Base-by-base conservation (phyloP, 2,113 vertebrate species). In the Lycaon pictus region DNA sequence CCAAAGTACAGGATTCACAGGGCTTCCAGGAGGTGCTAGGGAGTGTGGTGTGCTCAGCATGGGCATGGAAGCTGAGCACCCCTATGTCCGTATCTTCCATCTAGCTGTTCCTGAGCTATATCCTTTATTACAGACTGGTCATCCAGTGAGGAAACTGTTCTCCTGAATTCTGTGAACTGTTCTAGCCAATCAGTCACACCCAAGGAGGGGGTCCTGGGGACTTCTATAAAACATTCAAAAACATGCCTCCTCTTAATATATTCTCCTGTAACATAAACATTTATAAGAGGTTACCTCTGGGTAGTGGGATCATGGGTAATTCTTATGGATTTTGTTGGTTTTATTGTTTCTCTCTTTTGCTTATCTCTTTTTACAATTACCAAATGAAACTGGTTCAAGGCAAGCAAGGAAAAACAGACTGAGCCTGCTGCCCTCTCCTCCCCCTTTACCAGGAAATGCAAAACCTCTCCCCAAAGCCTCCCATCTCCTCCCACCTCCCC, bases 291-390 rank as follows among this genome's bases (percentile, higher is more conserved):
- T 48, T 91, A 69, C 19, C 74, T 96, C 83, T 65, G 35, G 12
- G 29, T 48, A 11, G 3, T 63, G 56, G 43, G 2, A 69, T 95
- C 37, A 35, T 29, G 69, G 37, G 23, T 88, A 56, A 56, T 74
- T 93, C 77, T 92, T 86, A 65, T 82, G 25, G 11, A 2, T 86
- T 95, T 93, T 76, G 1, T 76, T 93, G 65, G 43, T 25, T 96
- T 79, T 51, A 51, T 9, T 79, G 12, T 86, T 65, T 71, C 20
- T 25, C 55, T 32, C 72, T 65, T 80, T 72, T 17, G 56, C 29
- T 87, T 88, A 53, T 85, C 58, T 91, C 53, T 43, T 43, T 43
- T 43, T 94, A 23, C 22, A 81, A 63, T 72, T 74, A 87, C 60
- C 85, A 72, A 53, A 37, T 92, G 27, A 77, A 62, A 76, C 3